Evolutionary conservation across 2,888 invertebrate genomes (phyloP).

Genomic region (Erannis defoliaria): DNA sequence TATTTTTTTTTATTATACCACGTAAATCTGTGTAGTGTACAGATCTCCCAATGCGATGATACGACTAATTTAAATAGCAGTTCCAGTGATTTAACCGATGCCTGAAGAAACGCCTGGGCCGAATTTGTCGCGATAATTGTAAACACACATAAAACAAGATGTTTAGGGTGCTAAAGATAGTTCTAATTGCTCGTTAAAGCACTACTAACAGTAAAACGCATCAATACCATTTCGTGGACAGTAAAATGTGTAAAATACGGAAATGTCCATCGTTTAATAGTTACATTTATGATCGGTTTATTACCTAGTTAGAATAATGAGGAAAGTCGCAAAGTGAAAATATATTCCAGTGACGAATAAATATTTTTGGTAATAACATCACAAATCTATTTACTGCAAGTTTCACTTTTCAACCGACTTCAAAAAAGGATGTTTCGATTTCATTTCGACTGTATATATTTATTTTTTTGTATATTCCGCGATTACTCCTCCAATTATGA

Average conservation of each 20-base stretch:
- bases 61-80: conserved; percentile 1
- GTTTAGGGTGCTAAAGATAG: conserved; percentile 54
- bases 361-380: background rate
- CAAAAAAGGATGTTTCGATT: background rate
- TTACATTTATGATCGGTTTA: conserved; percentile 32
- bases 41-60: background rate
- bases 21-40: too few relatives aligned
- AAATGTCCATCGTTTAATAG: conserved; percentile 38
- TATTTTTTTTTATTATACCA: too few relatives aligned
- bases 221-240: conserved; percentile 38
- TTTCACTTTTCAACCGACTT: background rate
- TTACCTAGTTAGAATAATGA: conserved; percentile 16
- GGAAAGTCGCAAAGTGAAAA: conserved; percentile 21
- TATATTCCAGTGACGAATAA: background rate
- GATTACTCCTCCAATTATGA: too few relatives aligned
- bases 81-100: conserved; percentile 1
- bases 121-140: conserved; percentile 60
- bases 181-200: conserved; percentile 57
- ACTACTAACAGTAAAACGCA: conserved; percentile 46
- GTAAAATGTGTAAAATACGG: conserved; percentile 38
- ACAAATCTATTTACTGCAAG: background rate
- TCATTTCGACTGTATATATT: too few relatives aligned
- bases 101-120: conserved; percentile 10
- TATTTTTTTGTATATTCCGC: too few relatives aligned
- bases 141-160: conserved; percentile 59